Percentiles rank a stretch among this genome's conserved stretches.
Evolutionary conservation across 2,888 invertebrate genomes (phyloP).

Genomic region (Neoascia interrupta): DNA sequence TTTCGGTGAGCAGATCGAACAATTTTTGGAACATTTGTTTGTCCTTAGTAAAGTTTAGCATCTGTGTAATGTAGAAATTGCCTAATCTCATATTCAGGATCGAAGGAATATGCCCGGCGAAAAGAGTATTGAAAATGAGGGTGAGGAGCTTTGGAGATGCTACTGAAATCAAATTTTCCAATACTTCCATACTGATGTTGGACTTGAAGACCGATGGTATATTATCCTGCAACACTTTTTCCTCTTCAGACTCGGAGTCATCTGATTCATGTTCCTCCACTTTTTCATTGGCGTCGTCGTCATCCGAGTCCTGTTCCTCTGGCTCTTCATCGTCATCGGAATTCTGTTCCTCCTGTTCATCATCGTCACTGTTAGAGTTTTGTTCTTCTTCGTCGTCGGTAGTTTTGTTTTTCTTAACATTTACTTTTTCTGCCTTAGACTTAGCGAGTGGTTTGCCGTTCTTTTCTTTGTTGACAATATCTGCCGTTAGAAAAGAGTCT

Average conservation of each 20-base stretch:
- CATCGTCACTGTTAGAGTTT: too few relatives aligned
- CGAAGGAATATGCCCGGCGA: constrained; percentile 82
- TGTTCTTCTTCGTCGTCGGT: too few relatives aligned
- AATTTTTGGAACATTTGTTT: constrained; percentile 86
- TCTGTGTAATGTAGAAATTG: constrained; percentile 90
- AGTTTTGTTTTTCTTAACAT: constrained; percentile 69
- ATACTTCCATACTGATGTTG: constrained; percentile 82
- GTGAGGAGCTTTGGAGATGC: constrained; percentile 84
- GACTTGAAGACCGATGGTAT: constrained; percentile 85
- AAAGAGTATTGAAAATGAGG: constrained; percentile 85
- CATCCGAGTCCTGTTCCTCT: too few relatives aligned
- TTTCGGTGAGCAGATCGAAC: constrained; percentile 85
- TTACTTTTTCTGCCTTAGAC: constrained; percentile 69
- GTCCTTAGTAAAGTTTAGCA: constrained; percentile 85
- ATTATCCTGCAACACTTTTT: too few relatives aligned
- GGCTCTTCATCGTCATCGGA: too few relatives aligned
- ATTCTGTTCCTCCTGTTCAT: too few relatives aligned
- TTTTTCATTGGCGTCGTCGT: too few relatives aligned
- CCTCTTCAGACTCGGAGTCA: too few relatives aligned
- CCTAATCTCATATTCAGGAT: constrained; percentile 84
- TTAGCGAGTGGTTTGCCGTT: too few relatives aligned
- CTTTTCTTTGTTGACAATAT: constrained; percentile 40
- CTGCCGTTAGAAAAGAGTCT: constrained; percentile 76
- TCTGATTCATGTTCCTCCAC: too few relatives aligned
- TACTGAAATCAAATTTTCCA: constrained; percentile 85